phyloP scores from a whole-genome alignment of 2,888 invertebrate species.

The Ditylenchus weischeri region DNA sequence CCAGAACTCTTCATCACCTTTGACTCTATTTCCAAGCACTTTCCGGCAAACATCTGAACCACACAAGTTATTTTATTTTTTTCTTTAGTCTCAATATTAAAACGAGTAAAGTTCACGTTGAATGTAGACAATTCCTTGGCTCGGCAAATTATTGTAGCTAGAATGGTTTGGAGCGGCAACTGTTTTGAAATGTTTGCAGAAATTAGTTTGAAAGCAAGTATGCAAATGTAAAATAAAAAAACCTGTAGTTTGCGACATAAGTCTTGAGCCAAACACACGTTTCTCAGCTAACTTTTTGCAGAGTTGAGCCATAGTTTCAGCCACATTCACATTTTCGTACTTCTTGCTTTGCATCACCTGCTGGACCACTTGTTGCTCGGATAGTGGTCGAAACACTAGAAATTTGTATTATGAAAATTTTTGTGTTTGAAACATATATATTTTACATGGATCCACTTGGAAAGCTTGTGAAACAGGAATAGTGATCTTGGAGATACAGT shows the following conservation, averaged over 20 bases:
- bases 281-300: slow-evolving; percentile 59
- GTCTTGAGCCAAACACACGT: slow-evolving; percentile 55
- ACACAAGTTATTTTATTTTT: slow-evolving; percentile 1
- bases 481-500: slow-evolving; percentile 44
- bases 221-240: slow-evolving; percentile 32
- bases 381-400: slow-evolving; percentile 52
- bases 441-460: slow-evolving; percentile 51
- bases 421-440: background rate
- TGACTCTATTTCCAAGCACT: slow-evolving; percentile 45
- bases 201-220: too few species aligned
- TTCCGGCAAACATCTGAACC: slow-evolving; percentile 55
- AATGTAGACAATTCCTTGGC: slow-evolving; percentile 56
- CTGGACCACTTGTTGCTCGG: slow-evolving; percentile 55
- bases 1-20: slow-evolving; percentile 56
- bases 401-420: background rate
- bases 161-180: slow-evolving; percentile 58
- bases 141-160: slow-evolving; percentile 57
- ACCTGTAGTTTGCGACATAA: slow-evolving; percentile 56
- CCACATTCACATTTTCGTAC: slow-evolving; percentile 51
- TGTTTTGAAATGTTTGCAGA: too few species aligned
- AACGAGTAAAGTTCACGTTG: slow-evolving; percentile 42
- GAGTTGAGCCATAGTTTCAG: slow-evolving; percentile 56
- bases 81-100: background rate
- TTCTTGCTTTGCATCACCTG: slow-evolving; percentile 53
- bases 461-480: slow-evolving; percentile 56